These are phyloP conservation scores for Ibidorhyncha struthersii DNA, from an alignment of 2,113 vertebrate genomes.

Conservation along the genomic window DNA sequence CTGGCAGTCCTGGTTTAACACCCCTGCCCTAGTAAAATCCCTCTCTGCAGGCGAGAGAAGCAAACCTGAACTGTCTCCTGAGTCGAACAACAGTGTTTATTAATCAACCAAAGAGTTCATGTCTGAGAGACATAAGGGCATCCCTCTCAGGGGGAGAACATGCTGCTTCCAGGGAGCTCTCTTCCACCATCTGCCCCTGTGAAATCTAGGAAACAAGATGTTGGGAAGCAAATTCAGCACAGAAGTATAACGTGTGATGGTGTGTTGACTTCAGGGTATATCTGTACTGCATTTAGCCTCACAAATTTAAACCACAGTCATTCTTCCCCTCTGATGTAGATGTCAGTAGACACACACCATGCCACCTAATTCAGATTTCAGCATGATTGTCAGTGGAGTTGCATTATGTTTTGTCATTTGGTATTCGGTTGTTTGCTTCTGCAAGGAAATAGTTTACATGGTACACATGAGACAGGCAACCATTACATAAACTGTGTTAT, in stretches of 20 bases:
- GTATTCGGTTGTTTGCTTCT: background rate
- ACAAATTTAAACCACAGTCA: background rate
- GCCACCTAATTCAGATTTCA: background rate
- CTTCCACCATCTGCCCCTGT: background rate
- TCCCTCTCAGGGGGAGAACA: rapidly evolving
- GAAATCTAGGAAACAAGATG: background rate
- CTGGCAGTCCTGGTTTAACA: background rate
- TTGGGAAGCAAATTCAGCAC: background rate
- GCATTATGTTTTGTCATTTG: background rate
- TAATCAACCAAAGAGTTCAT: background rate
- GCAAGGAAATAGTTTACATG: background rate
- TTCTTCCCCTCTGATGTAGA: background rate
- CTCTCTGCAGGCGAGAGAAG: background rate
- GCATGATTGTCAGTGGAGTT: background rate
- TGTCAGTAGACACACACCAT: background rate
- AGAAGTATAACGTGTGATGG: background rate
- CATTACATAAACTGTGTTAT: background rate
- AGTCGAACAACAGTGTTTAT: background rate
- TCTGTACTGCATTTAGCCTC: background rate
- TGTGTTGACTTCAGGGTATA: background rate
- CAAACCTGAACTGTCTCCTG: background rate
- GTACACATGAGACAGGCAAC: background rate
- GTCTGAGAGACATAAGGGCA: background rate
- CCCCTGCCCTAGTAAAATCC: background rate
- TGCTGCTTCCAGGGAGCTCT: background rate